Evolutionary conservation across 2,113 vertebrate species (phyloP), one percentile per base, ranked within the genome.

Genomic region (Larimichthys polyactis): DNA sequence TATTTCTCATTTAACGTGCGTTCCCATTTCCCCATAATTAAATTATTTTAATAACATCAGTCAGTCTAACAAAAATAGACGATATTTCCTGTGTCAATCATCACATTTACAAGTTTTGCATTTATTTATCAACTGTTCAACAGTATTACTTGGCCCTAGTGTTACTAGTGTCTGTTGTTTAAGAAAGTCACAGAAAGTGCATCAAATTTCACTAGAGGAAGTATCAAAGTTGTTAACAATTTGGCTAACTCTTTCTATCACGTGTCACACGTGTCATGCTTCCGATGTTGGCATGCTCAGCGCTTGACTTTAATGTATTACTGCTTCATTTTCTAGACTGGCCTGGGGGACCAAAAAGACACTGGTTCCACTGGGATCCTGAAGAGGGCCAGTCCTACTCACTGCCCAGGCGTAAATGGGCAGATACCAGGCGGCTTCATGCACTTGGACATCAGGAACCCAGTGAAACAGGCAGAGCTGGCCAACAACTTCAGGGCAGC

Each of bases 301-400:
- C 22, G 10, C 57, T 2, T 76, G 32, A 77, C 44, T 70, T 52
- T 5, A 46, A 32, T 54, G 4, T 69, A 19, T 46, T 75, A 19
- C 54, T 76, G 14, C 20, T 82, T 60, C 0, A 40, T 78, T 83
- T 87, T 78, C 54, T 81, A 95, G 95, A 84, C 82, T 54, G 82
- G 84, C 68, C 66, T 69, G 11, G 91, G 86, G 73, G 94, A 95
- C 66, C 93, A 94, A 81, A 91, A 81, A 78, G 90, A 94, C 55
- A 49, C 81, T 4, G 87, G 78, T 72, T 86, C 75, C 48, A 82
- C 77, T 11, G 89, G 91, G 69, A 84, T 92, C 87, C 89, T 94
- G 84, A 95, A 94, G 87, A 93, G 90, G 81, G 86, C 86, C 84
- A 94, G 92, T 81, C 92, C 93, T 36, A 92, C 92, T 75, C 93